phyloP scores from a whole-genome alignment of 2,888 invertebrate genomes.

The Vandiemenella viatica region DNA sequence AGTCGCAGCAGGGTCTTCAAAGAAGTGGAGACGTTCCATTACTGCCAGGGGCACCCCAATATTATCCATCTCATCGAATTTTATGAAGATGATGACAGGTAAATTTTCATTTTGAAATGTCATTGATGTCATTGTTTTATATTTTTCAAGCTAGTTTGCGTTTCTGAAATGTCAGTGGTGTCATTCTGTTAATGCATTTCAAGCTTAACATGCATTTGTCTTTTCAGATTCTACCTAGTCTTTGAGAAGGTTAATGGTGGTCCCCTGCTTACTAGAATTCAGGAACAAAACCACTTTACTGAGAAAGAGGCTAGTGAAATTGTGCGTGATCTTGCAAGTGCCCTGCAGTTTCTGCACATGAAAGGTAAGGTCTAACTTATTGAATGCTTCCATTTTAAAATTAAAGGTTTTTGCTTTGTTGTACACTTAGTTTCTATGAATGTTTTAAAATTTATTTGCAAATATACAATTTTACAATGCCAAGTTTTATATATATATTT shows the following conservation, averaged over 20 bases:
- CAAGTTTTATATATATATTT: too few relatives aligned
- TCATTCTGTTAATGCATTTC: too few relatives aligned
- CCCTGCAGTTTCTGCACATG: conserved; percentile 86
- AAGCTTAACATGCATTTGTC: too few relatives aligned
- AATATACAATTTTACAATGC: background rate
- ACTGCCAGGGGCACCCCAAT: conserved; percentile 93
- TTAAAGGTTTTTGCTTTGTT: too few relatives aligned
- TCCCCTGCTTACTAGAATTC: conserved; percentile 83
- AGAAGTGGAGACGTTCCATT: conserved; percentile 97
- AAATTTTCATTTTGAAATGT: background rate
- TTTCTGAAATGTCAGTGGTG: too few relatives aligned
- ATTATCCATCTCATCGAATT: conserved; percentile 95
- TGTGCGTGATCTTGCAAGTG: conserved; percentile 84
- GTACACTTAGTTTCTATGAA: too few relatives aligned
- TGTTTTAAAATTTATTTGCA: too few relatives aligned
- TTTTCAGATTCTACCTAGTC: conserved; percentile 69
- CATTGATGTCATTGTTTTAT: background rate
- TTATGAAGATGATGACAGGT: conserved; percentile 88
- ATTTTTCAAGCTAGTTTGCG: too few relatives aligned
- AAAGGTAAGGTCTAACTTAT: conserved; percentile 48
- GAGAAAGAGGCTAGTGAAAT: conserved; percentile 93
- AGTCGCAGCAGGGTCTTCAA: conserved; percentile 90
- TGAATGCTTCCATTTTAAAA: background rate
- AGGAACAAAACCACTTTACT: conserved; percentile 82
- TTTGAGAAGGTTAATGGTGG: conserved; percentile 97